Base-by-base conservation (phyloP, 2,888 invertebrate species). In the Stenodema calcarata region DNA sequence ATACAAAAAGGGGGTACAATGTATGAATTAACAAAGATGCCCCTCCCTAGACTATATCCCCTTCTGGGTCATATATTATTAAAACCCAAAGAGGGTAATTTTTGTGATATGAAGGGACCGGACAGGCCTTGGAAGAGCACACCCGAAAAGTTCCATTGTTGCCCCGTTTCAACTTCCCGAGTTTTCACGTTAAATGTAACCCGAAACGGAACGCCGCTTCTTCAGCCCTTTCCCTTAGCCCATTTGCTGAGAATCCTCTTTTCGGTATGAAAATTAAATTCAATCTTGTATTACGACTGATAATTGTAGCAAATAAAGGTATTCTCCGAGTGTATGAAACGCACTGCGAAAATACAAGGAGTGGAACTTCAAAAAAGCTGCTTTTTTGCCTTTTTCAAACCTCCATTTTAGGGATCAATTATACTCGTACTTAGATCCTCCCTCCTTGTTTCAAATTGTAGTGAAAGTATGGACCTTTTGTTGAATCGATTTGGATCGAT, bases 51-150 rank as follows among this genome's bases (percentile, higher is more conserved):
- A 9, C 35, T 35, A 35, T 35, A 41, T n/a, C 41, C 82, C 69
- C 82, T 62, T 62, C 78, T 14, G 54, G 62, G 69, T 54, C 28
- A 82, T 82, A 47, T 82, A 82, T 82, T 82, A 82, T 82, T 82
- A 69, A 82, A 82, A 82, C 82, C 82, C 82, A 82, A 82, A 82
- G 82, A 82, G 82, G 82, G 82, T 82, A 82, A 82, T 82, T 82
- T 82, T 82, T 82, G 69, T 18, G 69, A 41, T 62, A 82, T 69
- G 82, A 82, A 82, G 18, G 62, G 14, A 30, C 9, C 1, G 44
- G 69, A 30, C 12, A 18, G 82, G 44, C 42, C 28, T 50, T 16
- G 11, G 62, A 23, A 7, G 62, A 16, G 28, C n/a, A 41, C 47
- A 30, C 42, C 80, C 62, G 44, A 69, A 69, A 69, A 69, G 62